Base-by-base conservation (phyloP, 2,113 vertebrate species). In the Ochotona princeps region DNA sequence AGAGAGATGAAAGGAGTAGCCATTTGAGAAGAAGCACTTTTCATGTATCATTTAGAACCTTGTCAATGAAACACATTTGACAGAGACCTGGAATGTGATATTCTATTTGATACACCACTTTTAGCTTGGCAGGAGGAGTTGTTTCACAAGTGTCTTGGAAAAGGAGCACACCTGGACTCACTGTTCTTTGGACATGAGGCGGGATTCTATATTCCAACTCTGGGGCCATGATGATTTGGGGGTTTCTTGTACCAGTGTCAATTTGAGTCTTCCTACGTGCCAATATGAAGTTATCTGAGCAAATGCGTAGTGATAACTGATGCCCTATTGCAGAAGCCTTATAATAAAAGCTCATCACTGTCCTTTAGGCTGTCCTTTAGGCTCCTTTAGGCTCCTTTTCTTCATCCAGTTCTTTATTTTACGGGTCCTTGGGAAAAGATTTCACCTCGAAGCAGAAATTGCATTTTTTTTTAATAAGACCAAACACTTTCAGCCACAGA, bases 301-400 rank as follows among this genome's bases (percentile, higher is more conserved):
- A 57, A 63, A 20, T 65, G 47, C 28, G 38, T 65, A 74, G 14
- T 51, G 15, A n/a, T 10, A 4, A 9, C 28, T 83, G 47, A 28
- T 65, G 30, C 78, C 47, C 12, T 30, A 8, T 17, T 8, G 3
- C 28, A 18, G 17, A 47, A 57, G 63, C n/a, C 30, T 70, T 44
- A 28, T 60, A 18, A 66, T 3, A 38, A 51, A 1, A 23, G 20
- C 5, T 17, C 21, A 12, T 35, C 23, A 26, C 7, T 2, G 4
- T 15, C 2, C 14, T 38, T 1, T 20, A 44, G 7, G 7, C 14
- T 30, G n/a, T n/a, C n/a, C n/a, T n/a, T n/a, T n/a, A n/a, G n/a
- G n/a, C n/a, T 15, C 2, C 14, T 38, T 1, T 20, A 44, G 7
- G 7, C 14, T 30, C 35, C 32, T 90, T 75, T 8, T 8, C 65